phyloP scores from a whole-genome alignment of 2,888 invertebrate genomes.

The Diaperis boleti region DNA sequence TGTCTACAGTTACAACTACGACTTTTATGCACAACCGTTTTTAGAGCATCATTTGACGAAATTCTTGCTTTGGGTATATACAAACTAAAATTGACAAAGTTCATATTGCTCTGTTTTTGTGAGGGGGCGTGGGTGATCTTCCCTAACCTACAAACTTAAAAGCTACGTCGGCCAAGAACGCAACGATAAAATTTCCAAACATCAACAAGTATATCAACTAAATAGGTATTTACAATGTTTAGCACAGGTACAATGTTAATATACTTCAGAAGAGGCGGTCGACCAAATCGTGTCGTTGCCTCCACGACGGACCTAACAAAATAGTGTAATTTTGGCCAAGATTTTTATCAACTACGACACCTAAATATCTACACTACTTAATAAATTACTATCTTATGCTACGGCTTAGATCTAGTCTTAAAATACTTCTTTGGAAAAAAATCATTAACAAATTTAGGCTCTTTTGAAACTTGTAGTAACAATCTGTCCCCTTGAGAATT shows the following conservation, averaged over 20 bases:
- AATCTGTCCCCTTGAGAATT: conserved; percentile 32
- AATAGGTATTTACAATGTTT: conserved; percentile 41
- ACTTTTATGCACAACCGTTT: conserved; percentile 54
- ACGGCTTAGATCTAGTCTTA: conserved; percentile 46
- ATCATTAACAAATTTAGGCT: conserved; percentile 43
- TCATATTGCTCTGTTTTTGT: conserved; percentile 48
- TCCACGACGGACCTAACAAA: conserved; percentile 23
- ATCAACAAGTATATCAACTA: conserved; percentile 43
- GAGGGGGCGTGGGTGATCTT: conserved; percentile 30
- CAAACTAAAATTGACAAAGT: conserved; percentile 52
- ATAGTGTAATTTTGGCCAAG: conserved; percentile 45
- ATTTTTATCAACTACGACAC: conserved; percentile 44
- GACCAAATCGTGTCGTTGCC: not conserved
- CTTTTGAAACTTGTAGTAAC: conserved; percentile 42
- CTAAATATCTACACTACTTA: conserved; percentile 52
- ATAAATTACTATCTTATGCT: conserved; percentile 56
- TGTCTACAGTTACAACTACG: conserved; percentile 42
- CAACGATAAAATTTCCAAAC: conserved; percentile 44
- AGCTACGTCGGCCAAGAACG: conserved; percentile 41
- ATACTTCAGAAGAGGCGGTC: conserved; percentile 24
- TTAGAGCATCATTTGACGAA: conserved; percentile 48
- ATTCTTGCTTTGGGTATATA: conserved; percentile 43
- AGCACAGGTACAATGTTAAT: conserved; percentile 39
- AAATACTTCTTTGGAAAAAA: conserved; percentile 51
- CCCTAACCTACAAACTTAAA: conserved; percentile 32